A percentile compares a stretch with the other conserved stretches of the same genome.
Evolutionary conservation across 1,140 invertebrate species (phyloP).

Genomic region (Drosophila arizonae): DNA sequence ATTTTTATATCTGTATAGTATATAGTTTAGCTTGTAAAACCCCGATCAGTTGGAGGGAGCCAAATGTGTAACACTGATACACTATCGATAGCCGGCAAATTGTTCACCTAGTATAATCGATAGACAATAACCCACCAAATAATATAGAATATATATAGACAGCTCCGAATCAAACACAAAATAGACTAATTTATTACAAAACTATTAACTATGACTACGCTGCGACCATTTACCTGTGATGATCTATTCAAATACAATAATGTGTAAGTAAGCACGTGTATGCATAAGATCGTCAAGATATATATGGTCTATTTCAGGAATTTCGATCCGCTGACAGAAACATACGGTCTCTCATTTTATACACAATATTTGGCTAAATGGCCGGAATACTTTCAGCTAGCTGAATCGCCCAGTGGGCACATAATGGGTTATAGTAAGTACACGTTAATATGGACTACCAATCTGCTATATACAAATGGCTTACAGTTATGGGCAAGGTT

Average conservation of each 20-base stretch:
- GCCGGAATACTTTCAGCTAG: slow-evolving; percentile 99
- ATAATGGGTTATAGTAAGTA: slow-evolving; percentile 99
- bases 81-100: slow-evolving; percentile 1
- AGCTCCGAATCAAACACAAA: neutral
- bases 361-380: slow-evolving; percentile 98
- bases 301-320: slow-evolving; percentile 86
- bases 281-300: neutral
- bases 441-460: neutral
- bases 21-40: too few relatives aligned
- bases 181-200: neutral
- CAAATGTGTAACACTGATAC: neutral
- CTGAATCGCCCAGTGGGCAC: slow-evolving; percentile 96
- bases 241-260: slow-evolving; percentile 98
- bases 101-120: neutral
- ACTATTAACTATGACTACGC: slow-evolving; percentile 90
- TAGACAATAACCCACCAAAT: neutral
- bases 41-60: too few relatives aligned
- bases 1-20: too few relatives aligned
- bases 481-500: slow-evolving; percentile 98
- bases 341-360: slow-evolving; percentile 98
- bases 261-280: slow-evolving; percentile 86
- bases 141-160: neutral
- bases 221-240: slow-evolving; percentile 95
- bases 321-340: slow-evolving; percentile 98
- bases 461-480: neutral